Evolutionary conservation across 64 coral and sea anemone genomes (phyloP).

Genomic region (Montipora foliosa): DNA sequence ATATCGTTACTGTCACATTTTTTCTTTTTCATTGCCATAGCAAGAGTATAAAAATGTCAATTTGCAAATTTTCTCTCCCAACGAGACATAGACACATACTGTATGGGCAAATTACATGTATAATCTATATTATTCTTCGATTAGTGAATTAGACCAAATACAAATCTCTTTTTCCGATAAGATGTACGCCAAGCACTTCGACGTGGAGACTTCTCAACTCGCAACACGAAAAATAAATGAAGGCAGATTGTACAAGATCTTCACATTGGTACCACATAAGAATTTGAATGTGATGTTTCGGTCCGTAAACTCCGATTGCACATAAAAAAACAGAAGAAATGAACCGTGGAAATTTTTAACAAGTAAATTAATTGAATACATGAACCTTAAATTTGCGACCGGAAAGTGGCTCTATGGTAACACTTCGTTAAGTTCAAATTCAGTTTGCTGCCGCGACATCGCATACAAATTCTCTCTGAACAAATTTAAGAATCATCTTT

Average conservation of each 20-base stretch:
- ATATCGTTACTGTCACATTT: too few relatives aligned
- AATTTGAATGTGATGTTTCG: neutral
- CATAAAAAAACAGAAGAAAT: neutral
- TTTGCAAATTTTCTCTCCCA: too few relatives aligned
- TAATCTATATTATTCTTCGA: slow-evolving; percentile 12
- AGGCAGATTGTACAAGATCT: neutral
- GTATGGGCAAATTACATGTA: neutral
- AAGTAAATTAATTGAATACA: neutral
- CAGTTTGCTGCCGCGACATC: neutral
- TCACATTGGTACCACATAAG: neutral
- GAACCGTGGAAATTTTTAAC: slow-evolving; percentile 10
- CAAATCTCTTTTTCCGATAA: neutral
- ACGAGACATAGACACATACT: too few relatives aligned
- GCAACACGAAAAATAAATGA: slow-evolving; percentile 7
- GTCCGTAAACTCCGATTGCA: neutral
- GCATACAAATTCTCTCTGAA: neutral
- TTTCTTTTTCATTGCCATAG: too few relatives aligned
- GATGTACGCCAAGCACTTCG: neutral
- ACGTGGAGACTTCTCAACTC: neutral
- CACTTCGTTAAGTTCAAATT: neutral
- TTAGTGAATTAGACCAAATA: slow-evolving; percentile 21
- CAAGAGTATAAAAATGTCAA: too few relatives aligned
- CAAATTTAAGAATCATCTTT: neutral
- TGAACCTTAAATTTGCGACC: slow-evolving; percentile 7
- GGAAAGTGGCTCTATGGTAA: neutral